These are phyloP conservation scores for Sebastes melanostomus DNA, from an alignment of 2,797 vertebrate species.

Conservation along the genomic window DNA sequence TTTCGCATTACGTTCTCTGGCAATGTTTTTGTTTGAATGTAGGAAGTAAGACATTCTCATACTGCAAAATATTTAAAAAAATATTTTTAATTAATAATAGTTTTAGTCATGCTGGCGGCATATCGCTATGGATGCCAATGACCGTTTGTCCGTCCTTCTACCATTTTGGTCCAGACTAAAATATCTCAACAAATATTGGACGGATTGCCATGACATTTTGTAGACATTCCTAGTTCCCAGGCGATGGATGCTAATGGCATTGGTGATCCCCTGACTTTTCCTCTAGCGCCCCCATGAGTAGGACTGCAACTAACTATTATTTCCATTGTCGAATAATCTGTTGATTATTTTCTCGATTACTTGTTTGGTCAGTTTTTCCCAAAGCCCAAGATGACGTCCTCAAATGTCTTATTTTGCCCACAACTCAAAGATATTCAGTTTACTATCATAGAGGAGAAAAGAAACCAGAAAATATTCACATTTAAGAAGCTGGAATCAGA, in stretches of 20 bases:
- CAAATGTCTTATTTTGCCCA: no score
- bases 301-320: no score
- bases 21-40: neutral
- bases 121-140: neutral
- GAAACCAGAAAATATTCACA: no score
- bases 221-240: neutral
- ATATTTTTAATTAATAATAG: neutral
- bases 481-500: no score
- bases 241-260: rapidly evolving
- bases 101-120: neutral
- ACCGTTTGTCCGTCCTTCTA: neutral
- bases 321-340: no score
- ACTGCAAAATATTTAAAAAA: neutral
- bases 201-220: neutral
- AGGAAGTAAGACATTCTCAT: neutral
- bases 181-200: neutral
- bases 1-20: neutral
- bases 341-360: no score
- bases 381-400: no score
- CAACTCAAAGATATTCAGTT: no score
- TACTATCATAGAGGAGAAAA: no score
- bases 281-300: no score
- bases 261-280: neutral
- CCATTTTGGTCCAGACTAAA: neutral
- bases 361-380: no score